Base-by-base conservation (phyloP, 37 sponge, comb jelly and placozoan genomes). In the Beroe forskalii region DNA sequence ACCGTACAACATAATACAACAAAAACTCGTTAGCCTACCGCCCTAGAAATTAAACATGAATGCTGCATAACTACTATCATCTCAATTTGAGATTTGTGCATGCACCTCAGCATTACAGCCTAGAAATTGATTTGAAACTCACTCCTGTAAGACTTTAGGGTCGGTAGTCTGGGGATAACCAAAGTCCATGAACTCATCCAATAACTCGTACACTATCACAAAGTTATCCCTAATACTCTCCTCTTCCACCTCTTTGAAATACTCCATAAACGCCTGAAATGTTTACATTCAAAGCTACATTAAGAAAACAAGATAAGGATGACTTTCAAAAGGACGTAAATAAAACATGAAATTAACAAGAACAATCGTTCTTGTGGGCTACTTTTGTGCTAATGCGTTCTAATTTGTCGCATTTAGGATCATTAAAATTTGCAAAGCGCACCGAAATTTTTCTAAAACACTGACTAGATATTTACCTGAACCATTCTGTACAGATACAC, bases 81-180 rank as follows among this genome's bases (percentile, higher is more conserved):
- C n/a, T n/a, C n/a, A n/a, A n/a, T n/a, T n/a, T n/a, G n/a, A n/a
- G n/a, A n/a, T n/a, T n/a, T n/a, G n/a, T n/a, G n/a, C n/a, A n/a
- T n/a, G n/a, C n/a, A n/a, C n/a, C n/a, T n/a, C n/a, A n/a, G n/a
- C n/a, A n/a, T n/a, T n/a, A n/a, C n/a, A n/a, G n/a, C n/a, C n/a
- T n/a, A n/a, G n/a, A n/a, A n/a, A n/a, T n/a, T n/a, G n/a, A n/a
- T n/a, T n/a, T n/a, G n/a, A n/a, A n/a, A n/a, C 95, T 86, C 66
- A 96, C 95, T 97, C 96, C 86, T 96, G 93, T 14, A 97, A 91
- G 0, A 97, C 95, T 92, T 96, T 96, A 91, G 93, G 92, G 90
- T 97, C 98, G 31, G 98, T 97, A 24, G 96, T 96, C 72, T 97
- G 98, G 22, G 98, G 98, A 76, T 97, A 97, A 25, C 98, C 98